phyloP scores from a whole-genome alignment of 2,797 vertebrate species.

The Fistularia tabacaria region DNA sequence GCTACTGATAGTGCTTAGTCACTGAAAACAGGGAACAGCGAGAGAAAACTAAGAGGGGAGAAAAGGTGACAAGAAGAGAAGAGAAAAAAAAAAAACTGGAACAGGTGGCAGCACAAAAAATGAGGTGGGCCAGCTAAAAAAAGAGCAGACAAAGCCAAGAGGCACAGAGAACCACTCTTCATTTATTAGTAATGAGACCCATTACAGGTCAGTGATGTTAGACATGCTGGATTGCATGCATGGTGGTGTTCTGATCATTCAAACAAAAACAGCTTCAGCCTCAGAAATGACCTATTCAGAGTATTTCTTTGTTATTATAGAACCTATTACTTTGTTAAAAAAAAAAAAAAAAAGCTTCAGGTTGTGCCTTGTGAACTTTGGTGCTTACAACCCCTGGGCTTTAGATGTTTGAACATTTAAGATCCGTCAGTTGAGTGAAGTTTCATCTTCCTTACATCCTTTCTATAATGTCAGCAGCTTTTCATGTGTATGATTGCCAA shows the following conservation, averaged over 20 bases:
- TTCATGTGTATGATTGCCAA: conserved; percentile 6
- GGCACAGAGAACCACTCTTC: conserved; percentile 37
- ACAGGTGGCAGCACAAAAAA: conserved; percentile 23
- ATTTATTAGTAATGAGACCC: conserved; percentile 46
- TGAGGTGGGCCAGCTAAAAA: conserved; percentile 14
- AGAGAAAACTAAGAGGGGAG: conserved; percentile 6
- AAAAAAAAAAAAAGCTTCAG: no score
- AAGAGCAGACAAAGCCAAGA: conserved; percentile 40
- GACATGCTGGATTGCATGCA: conserved; percentile 11
- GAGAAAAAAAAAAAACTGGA: neutral
- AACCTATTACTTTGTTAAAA: no score
- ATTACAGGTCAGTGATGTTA: conserved; percentile 41
- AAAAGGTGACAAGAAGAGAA: neutral
- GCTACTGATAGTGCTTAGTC: conserved; percentile 28
- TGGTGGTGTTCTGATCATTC: conserved; percentile 3
- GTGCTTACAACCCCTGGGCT: neutral
- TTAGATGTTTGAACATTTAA: conserved; percentile 7
- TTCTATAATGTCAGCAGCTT: neutral
- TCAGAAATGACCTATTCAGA: no score
- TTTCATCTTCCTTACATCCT: neutral
- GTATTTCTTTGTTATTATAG: no score
- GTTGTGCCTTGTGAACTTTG: conserved; percentile 8
- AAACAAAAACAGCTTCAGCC: conserved; percentile 1
- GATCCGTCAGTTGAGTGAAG: neutral
- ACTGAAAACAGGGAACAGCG: conserved; percentile 5